These are phyloP conservation scores for Nephrotoma guestfalica DNA, from an alignment of 2,888 invertebrate species.

Conservation along the genomic window DNA sequence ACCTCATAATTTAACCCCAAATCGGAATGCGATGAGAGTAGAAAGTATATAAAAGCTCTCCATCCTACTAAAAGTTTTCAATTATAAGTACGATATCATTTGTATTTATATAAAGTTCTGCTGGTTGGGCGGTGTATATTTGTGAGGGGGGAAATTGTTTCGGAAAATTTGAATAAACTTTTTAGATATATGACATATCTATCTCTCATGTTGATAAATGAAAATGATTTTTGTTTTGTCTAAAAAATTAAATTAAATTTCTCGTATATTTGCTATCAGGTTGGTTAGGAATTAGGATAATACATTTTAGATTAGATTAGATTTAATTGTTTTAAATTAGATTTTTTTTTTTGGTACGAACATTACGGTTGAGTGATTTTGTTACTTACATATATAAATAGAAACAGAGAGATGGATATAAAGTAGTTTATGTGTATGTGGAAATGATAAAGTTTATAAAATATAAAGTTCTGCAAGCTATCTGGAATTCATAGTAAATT, in stretches of 20 bases:
- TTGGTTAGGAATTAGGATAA: neutral
- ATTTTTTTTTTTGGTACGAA: neutral
- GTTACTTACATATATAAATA: neutral
- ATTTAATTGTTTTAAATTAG: neutral
- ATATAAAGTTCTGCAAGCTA: neutral
- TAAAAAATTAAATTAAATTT: neutral
- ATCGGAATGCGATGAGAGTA: neutral
- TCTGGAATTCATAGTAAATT: neutral
- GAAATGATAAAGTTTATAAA: neutral
- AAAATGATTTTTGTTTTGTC: neutral
- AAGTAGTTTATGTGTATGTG: neutral
- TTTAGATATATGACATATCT: neutral
- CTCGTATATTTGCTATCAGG: neutral
- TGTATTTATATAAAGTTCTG: neutral
- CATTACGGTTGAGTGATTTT: neutral
- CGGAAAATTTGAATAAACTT: neutral
- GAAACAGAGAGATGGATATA: neutral
- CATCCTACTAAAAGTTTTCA: neutral
- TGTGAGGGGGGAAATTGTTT: neutral
- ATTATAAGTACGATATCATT: neutral
- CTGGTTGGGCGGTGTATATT: neutral
- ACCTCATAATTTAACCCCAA: neutral
- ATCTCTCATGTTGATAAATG: neutral
- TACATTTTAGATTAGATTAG: neutral
- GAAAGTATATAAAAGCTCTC: neutral